Percentiles rank a stretch among this genome's conserved stretches.
Evolutionary conservation across 2,113 vertebrate species (phyloP).

Genomic region (Campylorhamphus procurvoides): DNA sequence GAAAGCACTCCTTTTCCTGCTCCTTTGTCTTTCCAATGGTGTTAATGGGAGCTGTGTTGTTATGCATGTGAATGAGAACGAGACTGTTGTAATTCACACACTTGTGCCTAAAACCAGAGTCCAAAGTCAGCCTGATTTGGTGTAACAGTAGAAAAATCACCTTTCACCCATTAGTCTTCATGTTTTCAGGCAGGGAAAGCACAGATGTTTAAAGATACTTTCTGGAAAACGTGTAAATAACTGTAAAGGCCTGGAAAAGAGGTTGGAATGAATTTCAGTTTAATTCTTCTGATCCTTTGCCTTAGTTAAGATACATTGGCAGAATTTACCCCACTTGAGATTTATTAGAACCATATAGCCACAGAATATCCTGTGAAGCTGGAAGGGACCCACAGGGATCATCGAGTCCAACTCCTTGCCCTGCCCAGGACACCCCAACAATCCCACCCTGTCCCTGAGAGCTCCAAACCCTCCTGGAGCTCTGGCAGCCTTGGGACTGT

Average conservation of each 20-base stretch:
- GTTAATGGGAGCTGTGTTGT: neutral
- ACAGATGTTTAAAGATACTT: neutral
- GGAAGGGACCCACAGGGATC: neutral
- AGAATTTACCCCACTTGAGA: neutral
- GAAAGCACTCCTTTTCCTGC: neutral
- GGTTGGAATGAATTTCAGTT: neutral
- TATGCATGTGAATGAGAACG: neutral
- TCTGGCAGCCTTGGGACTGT: neutral
- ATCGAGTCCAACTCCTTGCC: neutral
- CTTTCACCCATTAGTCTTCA: neutral
- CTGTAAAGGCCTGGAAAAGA: neutral
- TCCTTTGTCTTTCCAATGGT: neutral
- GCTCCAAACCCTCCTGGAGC: rapidly evolving
- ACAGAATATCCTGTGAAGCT: neutral
- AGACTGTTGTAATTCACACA: neutral
- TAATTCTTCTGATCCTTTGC: neutral
- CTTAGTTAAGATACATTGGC: neutral
- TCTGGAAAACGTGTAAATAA: neutral
- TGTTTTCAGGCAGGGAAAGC: neutral
- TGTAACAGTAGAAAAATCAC: neutral
- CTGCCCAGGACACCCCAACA: neutral
- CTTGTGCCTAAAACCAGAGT: neutral
- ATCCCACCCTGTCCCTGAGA: neutral
- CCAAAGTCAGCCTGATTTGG: neutral
- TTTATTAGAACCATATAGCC: neutral